Evolutionary conservation across 2,113 vertebrate genomes (phyloP), one percentile per base, ranked within the genome.

Genomic region (Pardalotus punctatus): DNA sequence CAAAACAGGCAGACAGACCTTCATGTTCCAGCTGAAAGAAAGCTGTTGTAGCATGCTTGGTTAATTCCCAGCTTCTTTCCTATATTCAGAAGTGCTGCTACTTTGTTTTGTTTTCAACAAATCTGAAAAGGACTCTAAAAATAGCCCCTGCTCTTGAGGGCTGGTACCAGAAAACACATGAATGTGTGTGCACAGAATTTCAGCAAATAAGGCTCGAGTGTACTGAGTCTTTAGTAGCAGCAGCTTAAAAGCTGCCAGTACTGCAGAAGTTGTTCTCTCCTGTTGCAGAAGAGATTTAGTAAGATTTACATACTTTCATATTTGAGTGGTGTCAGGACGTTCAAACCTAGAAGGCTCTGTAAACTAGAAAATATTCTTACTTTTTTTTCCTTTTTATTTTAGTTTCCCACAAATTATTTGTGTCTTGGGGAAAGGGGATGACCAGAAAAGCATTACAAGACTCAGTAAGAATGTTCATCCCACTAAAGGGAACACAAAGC

Each of bases 11-110:
- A 72, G 77, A 71, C 43, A 95, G 86, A 79, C 89, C 89, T 93
- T 50, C 57, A n/a, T 82, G 86, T 93, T 95, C 93, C 87, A 86
- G 84, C 81, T 72, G 70, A 92, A 42, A 78, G 62, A 69, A 88
- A 77, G 67, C 36, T 40, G 25, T 78, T 85, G 74, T 1, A 82
- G 73, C 62, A 79, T 18, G 78, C 94, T 81, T 81, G 93, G 83
- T 84, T 81, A 89, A 71, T 81, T 96, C 89, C 61, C 64, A 76
- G 76, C 61, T 94, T 84, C 89, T 97, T 90, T 93, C 88, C 94
- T 96, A 95, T 95, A 94, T 88, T 97, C 91, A 91, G 86, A 94
- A 97, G 73, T 84, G 64, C 76, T 86, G 77, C 74, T 86, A 90
- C 82, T 93, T 95, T 64, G 86, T 86, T 96, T 94, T 91, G 86